These are phyloP conservation scores for Corella eumyota DNA, from an alignment of 23 tunicate genomes.

Conservation along the genomic window DNA sequence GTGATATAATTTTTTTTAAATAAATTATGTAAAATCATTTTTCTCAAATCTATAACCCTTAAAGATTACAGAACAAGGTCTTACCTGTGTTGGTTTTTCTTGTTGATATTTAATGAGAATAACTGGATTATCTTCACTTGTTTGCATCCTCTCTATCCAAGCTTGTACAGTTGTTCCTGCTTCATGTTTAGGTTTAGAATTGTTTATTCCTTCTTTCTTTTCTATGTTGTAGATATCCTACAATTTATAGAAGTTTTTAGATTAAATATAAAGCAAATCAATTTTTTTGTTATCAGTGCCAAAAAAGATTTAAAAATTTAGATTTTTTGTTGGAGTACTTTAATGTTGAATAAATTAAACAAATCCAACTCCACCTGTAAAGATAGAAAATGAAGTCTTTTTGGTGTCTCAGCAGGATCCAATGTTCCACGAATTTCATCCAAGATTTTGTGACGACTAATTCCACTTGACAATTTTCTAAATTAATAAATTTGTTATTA, in stretches of 20 bases:
- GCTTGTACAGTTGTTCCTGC: slow-evolving; percentile 69
- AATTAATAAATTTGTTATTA: background rate
- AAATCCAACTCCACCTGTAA: no score
- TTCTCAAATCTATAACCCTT: background rate
- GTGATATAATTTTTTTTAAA: no score
- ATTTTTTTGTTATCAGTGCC: background rate
- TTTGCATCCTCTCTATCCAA: slow-evolving; percentile 82
- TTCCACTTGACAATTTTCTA: slow-evolving; percentile 51
- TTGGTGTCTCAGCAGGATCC: slow-evolving; percentile 35
- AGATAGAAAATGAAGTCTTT: slow-evolving; percentile 54
- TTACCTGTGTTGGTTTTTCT: slow-evolving; percentile 67
- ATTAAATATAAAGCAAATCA: background rate
- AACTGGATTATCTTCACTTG: slow-evolving; percentile 82
- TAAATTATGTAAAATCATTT: no score
- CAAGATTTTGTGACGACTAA: slow-evolving; percentile 66
- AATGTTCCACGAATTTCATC: slow-evolving; percentile 74
- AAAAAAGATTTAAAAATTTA: no score
- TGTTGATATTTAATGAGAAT: slow-evolving; percentile 84
- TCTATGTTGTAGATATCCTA: slow-evolving; percentile 91
- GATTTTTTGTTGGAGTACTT: no score
- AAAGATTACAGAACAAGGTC: background rate
- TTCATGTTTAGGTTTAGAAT: no score
- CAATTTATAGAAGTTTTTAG: background rate
- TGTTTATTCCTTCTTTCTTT: slow-evolving; percentile 36
- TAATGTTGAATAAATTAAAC: no score